Percentiles rank a stretch among this genome's conserved stretches.
phyloP scores from a whole-genome alignment of 2,797 vertebrate species.

The Periparus ater region DNA sequence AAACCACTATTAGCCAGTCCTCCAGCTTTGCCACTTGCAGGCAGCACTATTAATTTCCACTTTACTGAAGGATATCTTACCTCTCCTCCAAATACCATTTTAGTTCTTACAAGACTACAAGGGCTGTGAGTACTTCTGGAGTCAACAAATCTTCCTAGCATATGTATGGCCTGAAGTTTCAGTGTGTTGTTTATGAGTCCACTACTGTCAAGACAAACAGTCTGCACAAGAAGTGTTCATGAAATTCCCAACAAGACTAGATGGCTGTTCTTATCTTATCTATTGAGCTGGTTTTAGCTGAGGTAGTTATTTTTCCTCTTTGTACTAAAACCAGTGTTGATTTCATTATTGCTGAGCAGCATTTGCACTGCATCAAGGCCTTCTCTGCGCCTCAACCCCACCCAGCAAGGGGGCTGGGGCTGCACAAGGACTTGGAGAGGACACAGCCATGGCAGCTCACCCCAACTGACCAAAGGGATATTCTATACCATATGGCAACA shows the following conservation, averaged over 20 bases:
- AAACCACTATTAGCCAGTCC: background rate
- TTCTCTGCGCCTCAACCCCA: background rate
- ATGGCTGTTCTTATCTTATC: background rate
- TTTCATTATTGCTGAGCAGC: background rate
- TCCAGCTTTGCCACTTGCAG: background rate
- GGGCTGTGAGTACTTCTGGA: background rate
- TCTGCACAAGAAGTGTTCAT: background rate
- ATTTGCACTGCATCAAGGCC: background rate
- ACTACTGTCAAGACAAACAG: background rate
- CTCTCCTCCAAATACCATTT: background rate
- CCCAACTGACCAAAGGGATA: background rate
- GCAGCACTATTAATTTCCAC: background rate
- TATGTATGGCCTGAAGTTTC: background rate
- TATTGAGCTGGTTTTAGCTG: background rate
- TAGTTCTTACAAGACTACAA: background rate
- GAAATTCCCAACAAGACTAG: background rate
- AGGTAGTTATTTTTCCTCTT: background rate
- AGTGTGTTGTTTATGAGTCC: background rate
- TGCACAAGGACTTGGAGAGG: background rate
- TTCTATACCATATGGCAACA: background rate
- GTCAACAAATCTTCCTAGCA: background rate
- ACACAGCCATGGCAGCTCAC: background rate
- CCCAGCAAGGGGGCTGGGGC: background rate
- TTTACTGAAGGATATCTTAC: background rate
- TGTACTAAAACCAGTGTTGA: background rate